These are phyloP conservation scores for Mionectes olivaceus DNA, from an alignment of 2,797 vertebrate genomes.

Conservation along the genomic window DNA sequence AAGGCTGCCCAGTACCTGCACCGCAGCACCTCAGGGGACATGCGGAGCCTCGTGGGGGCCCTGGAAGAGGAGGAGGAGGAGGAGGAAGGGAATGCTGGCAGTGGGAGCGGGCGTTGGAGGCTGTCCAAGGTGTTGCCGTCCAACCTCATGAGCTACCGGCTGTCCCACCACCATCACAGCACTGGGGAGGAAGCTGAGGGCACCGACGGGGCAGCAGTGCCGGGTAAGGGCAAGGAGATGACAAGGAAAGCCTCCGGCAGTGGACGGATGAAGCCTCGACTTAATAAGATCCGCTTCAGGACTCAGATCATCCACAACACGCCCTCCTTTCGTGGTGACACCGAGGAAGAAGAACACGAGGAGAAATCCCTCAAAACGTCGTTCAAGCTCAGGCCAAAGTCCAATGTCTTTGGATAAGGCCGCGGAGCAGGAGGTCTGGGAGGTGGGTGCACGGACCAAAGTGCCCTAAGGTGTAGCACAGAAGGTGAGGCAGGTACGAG, in stretches of 20 bases:
- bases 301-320: conserved; percentile 89
- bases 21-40: conserved; percentile 77
- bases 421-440: not conserved
- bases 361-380: conserved; percentile 75
- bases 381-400: conserved; percentile 83
- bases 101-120: conserved; percentile 80
- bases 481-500: not conserved
- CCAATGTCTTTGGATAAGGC: conserved; percentile 86
- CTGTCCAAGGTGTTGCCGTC: conserved; percentile 87
- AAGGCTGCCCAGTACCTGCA: conserved; percentile 91
- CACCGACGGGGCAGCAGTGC: not conserved
- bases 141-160: conserved; percentile 81
- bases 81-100: not conserved
- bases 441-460: not conserved
- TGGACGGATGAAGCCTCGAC: conserved; percentile 81
- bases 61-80: conserved; percentile 52
- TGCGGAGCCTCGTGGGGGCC: conserved; percentile 86
- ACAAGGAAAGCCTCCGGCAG: conserved; percentile 80
- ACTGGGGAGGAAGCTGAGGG: conserved; percentile 68
- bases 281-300: conserved; percentile 84
- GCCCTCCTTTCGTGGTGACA: conserved; percentile 76
- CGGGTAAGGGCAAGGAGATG: conserved; percentile 67
- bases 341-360: conserved; percentile 70
- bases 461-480: not conserved
- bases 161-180: conserved; percentile 73